Evolutionary conservation across 2,888 invertebrate species (phyloP), one percentile per base, ranked within the genome.

Genomic region (Drosophila subsilvestris): DNA sequence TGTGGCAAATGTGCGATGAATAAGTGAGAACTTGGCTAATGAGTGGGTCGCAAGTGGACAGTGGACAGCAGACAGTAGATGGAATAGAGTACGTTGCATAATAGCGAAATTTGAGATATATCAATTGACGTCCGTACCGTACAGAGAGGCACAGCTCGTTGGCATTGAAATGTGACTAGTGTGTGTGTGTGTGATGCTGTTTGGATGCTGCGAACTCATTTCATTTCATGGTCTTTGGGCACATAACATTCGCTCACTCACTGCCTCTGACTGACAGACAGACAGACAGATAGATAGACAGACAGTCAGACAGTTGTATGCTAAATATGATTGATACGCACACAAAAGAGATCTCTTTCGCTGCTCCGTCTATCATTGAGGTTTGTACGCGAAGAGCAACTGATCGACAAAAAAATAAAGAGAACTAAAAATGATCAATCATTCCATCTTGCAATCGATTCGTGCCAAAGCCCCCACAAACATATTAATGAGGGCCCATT

Each of bases 281-380:
- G 59, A 63, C 29, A 53, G 83, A 79, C 25, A 47, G 71, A 75
- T 82, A 89, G 74, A 69, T 17, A 63, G 59, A 63, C 29, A 54
- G 83, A 79, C 22, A 47, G 63, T 74, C 86, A 89, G 71, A 75
- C 88, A 89, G 74, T 83, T 83, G 65, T 89, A 74, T 87, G 88
- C 80, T 82, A 84, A 84, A 89, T 75, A 86, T 84, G 89, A 84
- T 84, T 89, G 89, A 84, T 89, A 76, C 56, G n/a, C 37, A 9
- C 49, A 71, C 75, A 75, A 75, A 44, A 56, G 20, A 69, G 43
- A 66, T 56, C 51, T 47, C 45, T 45, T 18, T 50, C 54, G 22
- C 17, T 32, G 27, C 20, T 9, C 8, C n/a, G 37, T 37, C 37
- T 14, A 14, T 32, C 32, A 29, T 3, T 29, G 29, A 4, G 29